Base-by-base conservation (phyloP, 2,888 invertebrate species). In the Drosophila meridiana region DNA sequence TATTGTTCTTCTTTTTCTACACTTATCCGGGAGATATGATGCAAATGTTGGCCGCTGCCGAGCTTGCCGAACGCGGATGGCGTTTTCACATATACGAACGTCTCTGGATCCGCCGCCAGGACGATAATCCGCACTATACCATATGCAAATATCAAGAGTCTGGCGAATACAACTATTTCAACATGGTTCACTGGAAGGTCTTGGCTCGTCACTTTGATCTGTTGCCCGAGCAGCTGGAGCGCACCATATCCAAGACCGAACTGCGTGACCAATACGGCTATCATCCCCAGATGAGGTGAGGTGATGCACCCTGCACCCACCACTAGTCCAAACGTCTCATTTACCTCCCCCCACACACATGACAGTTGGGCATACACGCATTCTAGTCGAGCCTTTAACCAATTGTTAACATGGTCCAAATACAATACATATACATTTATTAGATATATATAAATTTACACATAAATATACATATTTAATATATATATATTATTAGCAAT, bases 121-220 rank as follows among this genome's bases (percentile, higher is more conserved):
- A 53, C 4, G 85, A 82, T 14, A 85, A 85, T 67, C 82, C 87
- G 0, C 45, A 79, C 56, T 87, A 87, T 40, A 4, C 32, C 0
- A 28, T n/a, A 0, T 14, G 40, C 6, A 71, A 72, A 4, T 47
- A 32, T 34, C 70, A 63, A 36, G 85, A 89, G 43, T 64, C 70
- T 4, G 87, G 87, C 0, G 83, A 87, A 20, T 89, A 82, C 40
- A 83, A 85, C 52, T 87, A 87, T 26, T 87, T 87, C 26, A 89
- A 87, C 20, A 76, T 74, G 76, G 36, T 73, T 6, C 75, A 75
- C 20, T 87, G 87, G 87, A 58, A 63, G 38, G 74, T 87, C 9
- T n/a, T 76, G 58, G 47, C 76, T 0, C 78, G 83, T 0, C 58
- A 71, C 34, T 87, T 89, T 14, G 48, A 83, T 32, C 53, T 87